phyloP scores from a whole-genome alignment of 1,140 invertebrate species.

The Maconellicoccus hirsutus region DNA sequence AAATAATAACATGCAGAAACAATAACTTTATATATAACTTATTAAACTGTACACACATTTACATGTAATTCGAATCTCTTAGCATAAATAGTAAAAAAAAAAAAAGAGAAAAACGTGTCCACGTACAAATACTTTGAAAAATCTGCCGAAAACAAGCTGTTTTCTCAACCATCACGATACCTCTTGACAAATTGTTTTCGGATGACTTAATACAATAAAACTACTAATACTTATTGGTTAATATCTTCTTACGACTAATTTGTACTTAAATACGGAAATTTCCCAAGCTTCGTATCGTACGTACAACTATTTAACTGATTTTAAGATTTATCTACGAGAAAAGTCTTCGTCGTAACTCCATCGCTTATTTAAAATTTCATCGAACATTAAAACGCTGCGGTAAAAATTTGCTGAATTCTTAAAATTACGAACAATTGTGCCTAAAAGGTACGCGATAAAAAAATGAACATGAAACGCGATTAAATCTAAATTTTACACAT shows the following conservation, averaged over 20 bases:
- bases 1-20: constrained; percentile 17
- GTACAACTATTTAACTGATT: too few species aligned
- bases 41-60: constrained; percentile 18
- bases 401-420: too few species aligned
- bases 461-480: neutral
- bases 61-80: constrained; percentile 14
- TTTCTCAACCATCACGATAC: neutral
- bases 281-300: too few species aligned
- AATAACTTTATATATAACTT: constrained; percentile 21
- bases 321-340: too few species aligned
- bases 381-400: too few species aligned
- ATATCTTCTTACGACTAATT: too few species aligned
- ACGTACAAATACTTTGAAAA: neutral
- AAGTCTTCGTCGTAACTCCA: too few species aligned
- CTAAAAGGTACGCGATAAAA: neutral
- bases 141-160: neutral
- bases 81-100: neutral
- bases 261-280: too few species aligned
- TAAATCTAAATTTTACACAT: neutral
- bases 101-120: neutral
- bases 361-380: too few species aligned
- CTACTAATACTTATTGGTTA: too few species aligned
- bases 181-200: too few species aligned
- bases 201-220: too few species aligned
- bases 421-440: neutral